A percentile compares a stretch with the other conserved stretches of the same genome.
These are phyloP conservation scores for Drosophila prosaltans DNA, from an alignment of 1,140 invertebrate species.

Conservation along the genomic window DNA sequence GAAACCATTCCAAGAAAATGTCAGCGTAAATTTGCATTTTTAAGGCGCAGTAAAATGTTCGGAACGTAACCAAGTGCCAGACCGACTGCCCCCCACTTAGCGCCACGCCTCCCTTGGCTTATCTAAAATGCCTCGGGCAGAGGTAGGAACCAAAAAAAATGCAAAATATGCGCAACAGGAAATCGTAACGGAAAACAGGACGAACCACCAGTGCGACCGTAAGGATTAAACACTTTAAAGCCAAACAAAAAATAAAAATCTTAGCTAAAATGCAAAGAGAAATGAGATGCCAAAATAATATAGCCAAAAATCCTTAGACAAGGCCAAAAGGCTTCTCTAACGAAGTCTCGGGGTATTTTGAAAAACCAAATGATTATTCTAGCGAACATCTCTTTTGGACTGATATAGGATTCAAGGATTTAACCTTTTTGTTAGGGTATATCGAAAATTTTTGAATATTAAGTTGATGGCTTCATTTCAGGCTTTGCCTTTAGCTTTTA, in stretches of 20 bases:
- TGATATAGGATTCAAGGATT: too few relatives aligned
- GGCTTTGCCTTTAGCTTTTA: background rate
- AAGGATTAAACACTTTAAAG: conserved; percentile 52
- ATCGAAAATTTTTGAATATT: background rate
- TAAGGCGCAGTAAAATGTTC: conserved; percentile 59
- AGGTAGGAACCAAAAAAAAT: conserved; percentile 41
- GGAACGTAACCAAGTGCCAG: conserved; percentile 1
- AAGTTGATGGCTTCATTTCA: background rate
- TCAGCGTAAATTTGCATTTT: conserved; percentile 78
- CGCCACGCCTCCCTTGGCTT: background rate
- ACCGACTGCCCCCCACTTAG: too few relatives aligned
- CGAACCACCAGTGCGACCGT: conserved; percentile 31
- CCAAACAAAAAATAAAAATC: conserved; percentile 5
- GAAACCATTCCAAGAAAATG: conserved; percentile 29
- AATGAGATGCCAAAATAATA: conserved; percentile 25
- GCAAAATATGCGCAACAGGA: conserved; percentile 66
- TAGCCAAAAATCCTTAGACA: background rate
- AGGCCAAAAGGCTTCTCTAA: conserved; percentile 35
- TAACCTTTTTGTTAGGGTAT: background rate
- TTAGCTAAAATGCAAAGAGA: conserved; percentile 1
- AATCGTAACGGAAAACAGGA: conserved; percentile 31
- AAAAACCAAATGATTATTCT: too few relatives aligned
- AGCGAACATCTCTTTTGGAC: too few relatives aligned
- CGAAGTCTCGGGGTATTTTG: too few relatives aligned
- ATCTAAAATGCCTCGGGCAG: conserved; percentile 25